Percentiles rank a stretch among this genome's conserved stretches.
These are phyloP conservation scores for Origma solitaria DNA, from an alignment of 2,113 vertebrate species.

Conservation along the genomic window DNA sequence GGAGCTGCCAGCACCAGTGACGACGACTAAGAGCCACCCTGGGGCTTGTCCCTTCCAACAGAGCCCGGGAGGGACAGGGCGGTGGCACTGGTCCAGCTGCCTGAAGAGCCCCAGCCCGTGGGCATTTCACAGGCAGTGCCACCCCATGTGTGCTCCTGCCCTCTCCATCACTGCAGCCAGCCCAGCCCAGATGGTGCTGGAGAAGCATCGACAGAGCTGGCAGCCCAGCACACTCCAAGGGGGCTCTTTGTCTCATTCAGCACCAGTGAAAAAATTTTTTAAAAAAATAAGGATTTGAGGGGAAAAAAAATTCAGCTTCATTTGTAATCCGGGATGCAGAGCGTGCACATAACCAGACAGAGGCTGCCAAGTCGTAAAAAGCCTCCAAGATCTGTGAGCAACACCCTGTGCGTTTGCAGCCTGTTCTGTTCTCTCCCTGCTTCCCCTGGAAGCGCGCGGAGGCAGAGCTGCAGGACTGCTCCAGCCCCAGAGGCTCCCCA, in stretches of 20 bases:
- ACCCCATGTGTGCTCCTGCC: fast-evolving
- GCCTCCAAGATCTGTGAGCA: background rate
- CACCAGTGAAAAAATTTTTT: background rate
- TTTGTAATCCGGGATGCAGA: background rate
- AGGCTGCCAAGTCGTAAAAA: background rate
- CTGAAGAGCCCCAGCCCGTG: background rate
- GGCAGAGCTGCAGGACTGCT: background rate
- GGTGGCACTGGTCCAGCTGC: background rate
- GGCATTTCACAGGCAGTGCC: background rate
- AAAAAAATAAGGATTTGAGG: background rate
- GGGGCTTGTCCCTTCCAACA: background rate
- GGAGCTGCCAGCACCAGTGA: background rate
- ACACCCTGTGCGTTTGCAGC: background rate
- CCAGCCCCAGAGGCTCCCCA: background rate
- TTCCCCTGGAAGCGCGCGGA: fast-evolving
- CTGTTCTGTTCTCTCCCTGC: background rate
- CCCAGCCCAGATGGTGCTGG: background rate
- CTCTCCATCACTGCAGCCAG: background rate
- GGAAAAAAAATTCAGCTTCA: background rate
- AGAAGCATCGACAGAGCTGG: background rate
- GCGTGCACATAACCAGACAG: background rate
- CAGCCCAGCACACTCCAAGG: background rate
- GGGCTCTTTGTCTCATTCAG: background rate
- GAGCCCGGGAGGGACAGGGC: background rate
- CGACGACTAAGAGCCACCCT: background rate